A percentile compares a stretch with the other conserved stretches of the same genome.
Evolutionary conservation across 2,888 invertebrate genomes (phyloP).

Genomic region (Agonopterix subpropinquella): DNA sequence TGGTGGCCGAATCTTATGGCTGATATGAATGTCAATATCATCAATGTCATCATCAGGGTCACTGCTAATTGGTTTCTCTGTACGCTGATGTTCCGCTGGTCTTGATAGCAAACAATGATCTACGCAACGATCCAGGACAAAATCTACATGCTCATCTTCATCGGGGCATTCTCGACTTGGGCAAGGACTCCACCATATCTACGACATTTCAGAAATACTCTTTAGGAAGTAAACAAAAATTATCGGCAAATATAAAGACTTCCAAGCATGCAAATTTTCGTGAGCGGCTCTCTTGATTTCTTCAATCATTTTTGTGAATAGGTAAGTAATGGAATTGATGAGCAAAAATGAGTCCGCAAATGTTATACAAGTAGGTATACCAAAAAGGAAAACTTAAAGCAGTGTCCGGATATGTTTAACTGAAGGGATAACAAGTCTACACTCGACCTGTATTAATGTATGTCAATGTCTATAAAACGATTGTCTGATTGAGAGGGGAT

Average conservation of each 20-base stretch:
- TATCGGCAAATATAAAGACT: not conserved
- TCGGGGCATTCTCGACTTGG: constrained; percentile 87
- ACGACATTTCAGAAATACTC: constrained; percentile 1
- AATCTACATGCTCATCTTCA: constrained; percentile 81
- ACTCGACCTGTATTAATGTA: not conserved
- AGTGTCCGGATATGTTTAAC: not conserved
- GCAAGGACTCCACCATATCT: constrained; percentile 91
- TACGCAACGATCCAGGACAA: constrained; percentile 82
- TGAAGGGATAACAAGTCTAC: not conserved
- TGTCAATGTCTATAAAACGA: constrained; percentile 5
- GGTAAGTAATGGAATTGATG: too few relatives aligned
- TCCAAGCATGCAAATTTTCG: not conserved
- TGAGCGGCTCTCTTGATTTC: not conserved
- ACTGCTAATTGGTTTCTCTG: constrained; percentile 45
- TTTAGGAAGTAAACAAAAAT: not conserved
- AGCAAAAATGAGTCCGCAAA: too few relatives aligned
- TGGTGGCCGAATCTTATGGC: constrained; percentile 60
- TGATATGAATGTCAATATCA: constrained; percentile 74
- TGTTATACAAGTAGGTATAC: too few relatives aligned
- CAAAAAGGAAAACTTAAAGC: not conserved
- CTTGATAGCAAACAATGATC: constrained; percentile 79
- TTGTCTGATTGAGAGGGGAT: constrained; percentile 15
- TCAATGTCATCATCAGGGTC: constrained; percentile 63
- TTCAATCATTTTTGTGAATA: too few relatives aligned
- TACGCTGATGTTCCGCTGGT: constrained; percentile 21